A percentile compares a stretch with the other conserved stretches of the same genome.
Evolutionary conservation across 2,797 vertebrate species (phyloP).

Genomic region (Falco concolor): DNA sequence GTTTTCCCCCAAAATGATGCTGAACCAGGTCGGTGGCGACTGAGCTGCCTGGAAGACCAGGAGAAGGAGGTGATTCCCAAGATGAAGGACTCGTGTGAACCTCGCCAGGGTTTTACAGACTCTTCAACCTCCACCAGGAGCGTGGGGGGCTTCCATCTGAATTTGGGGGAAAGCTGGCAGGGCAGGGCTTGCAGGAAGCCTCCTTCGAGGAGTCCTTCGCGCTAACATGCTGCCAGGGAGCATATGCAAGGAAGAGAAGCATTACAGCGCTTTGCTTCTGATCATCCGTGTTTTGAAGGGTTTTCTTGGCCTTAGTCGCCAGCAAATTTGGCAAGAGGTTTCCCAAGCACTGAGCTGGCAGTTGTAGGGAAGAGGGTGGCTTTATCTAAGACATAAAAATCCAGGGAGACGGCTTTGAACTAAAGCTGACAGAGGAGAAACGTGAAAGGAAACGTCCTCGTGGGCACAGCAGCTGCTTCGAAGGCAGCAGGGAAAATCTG

Average conservation of each 20-base stretch:
- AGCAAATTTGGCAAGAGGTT: constrained; percentile 41
- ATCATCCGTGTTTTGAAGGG: constrained; percentile 36
- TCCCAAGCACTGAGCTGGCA: constrained; percentile 19
- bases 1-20: background rate
- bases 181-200: background rate
- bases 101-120: background rate
- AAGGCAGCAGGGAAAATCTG: background rate
- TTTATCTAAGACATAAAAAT: constrained; percentile 36
- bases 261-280: background rate
- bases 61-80: background rate
- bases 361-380: background rate
- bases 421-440: background rate
- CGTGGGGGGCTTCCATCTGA: accelerated
- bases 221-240: background rate
- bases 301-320: constrained; percentile 35
- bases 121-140: background rate
- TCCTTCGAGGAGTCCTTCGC: background rate
- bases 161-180: background rate
- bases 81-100: background rate
- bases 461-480: background rate
- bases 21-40: accelerated
- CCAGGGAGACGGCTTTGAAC: background rate
- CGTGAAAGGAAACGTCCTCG: background rate
- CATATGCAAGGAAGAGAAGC: background rate
- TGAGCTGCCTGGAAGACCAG: accelerated